Percentiles rank a stretch among this genome's conserved stretches.
Conservation (phyloP, 2,113 vertebrate species). For the Glaucomys volans region DNA sequence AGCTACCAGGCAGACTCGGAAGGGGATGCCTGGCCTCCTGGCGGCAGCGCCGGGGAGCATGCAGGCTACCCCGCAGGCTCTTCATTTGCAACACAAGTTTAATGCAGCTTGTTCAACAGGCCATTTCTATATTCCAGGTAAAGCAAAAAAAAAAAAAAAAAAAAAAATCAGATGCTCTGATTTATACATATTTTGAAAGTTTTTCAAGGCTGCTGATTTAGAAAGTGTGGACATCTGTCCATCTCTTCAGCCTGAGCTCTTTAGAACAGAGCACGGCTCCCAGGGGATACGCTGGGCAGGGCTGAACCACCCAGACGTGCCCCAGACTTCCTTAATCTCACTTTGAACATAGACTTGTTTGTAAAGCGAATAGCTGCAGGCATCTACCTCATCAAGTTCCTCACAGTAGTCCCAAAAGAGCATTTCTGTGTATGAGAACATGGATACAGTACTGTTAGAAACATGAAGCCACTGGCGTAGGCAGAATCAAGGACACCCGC, state of each 20-base stretch:
- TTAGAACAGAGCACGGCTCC: background rate
- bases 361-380: accelerated
- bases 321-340: background rate
- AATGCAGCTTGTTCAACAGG: background rate
- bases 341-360: background rate
- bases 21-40: background rate
- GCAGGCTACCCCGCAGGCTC: background rate
- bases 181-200: accelerated
- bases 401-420: background rate
- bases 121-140: background rate
- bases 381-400: background rate
- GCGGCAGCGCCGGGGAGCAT: too few species aligned
- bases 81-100: accelerated
- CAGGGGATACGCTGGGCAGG: too few species aligned
- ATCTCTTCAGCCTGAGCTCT: background rate
- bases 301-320: background rate
- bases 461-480: too few species aligned
- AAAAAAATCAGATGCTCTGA: background rate
- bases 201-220: background rate
- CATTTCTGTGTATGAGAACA: background rate
- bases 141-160: background rate
- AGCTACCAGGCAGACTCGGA: background rate
- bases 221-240: accelerated
- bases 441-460: accelerated
- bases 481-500: background rate